These are phyloP conservation scores for Lethrus apterus DNA, from an alignment of 1,140 invertebrate genomes.

Conservation along the genomic window DNA sequence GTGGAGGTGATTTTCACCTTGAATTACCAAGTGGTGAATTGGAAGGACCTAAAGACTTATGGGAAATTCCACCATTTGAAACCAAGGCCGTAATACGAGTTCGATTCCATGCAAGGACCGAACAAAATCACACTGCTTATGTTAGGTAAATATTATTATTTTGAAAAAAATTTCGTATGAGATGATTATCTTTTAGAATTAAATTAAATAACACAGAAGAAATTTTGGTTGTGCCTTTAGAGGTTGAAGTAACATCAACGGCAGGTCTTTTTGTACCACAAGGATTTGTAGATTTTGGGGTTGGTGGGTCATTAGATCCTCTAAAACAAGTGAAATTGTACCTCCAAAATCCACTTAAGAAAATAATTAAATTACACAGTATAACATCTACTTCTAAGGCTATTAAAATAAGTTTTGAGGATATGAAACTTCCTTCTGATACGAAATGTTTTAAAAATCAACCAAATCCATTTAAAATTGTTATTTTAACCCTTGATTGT, in stretches of 20 bases:
- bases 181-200: slow-evolving; percentile 46
- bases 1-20: slow-evolving; percentile 83
- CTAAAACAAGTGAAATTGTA: slow-evolving; percentile 57
- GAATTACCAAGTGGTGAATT: slow-evolving; percentile 76
- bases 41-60: slow-evolving; percentile 72
- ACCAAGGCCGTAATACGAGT: slow-evolving; percentile 84
- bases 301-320: slow-evolving; percentile 60
- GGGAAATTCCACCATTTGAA: slow-evolving; percentile 86
- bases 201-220: slow-evolving; percentile 63
- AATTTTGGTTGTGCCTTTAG: slow-evolving; percentile 72
- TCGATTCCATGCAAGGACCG: slow-evolving; percentile 62
- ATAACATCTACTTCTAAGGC: slow-evolving; percentile 47
- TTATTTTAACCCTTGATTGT: slow-evolving; percentile 71
- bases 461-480: slow-evolving; percentile 51
- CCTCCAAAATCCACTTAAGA: slow-evolving; percentile 65
- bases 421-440: slow-evolving; percentile 56
- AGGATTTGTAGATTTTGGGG: slow-evolving; percentile 77
- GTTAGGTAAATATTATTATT: slow-evolving; percentile 48
- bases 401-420: slow-evolving; percentile 53
- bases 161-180: background rate
- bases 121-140: slow-evolving; percentile 77
- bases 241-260: slow-evolving; percentile 71
- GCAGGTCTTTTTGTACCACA: slow-evolving; percentile 69
- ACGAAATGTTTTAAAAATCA: slow-evolving; percentile 36
- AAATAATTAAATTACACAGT: slow-evolving; percentile 63